Conservation (phyloP, 2,888 invertebrate species). For the Oscheius sp. region DNA sequence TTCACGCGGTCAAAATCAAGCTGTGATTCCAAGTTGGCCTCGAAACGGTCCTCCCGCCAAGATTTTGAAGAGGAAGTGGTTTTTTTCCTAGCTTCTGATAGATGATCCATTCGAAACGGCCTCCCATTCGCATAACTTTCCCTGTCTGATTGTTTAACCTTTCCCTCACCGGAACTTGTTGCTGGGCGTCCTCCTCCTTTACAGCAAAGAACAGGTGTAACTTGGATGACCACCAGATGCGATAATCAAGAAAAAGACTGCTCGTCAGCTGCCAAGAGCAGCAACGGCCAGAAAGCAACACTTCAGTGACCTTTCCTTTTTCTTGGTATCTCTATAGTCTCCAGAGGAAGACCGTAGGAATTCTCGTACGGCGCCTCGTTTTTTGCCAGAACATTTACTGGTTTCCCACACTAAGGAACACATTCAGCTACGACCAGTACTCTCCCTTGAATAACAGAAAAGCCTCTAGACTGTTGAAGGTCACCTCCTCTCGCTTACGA, state of each 20-base stretch:
- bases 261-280: slow-evolving; percentile 5
- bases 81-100: neutral
- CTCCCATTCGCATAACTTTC: slow-evolving; percentile 20
- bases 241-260: neutral
- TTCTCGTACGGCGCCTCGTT: too few relatives aligned
- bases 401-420: slow-evolving; percentile 18
- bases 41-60: slow-evolving; percentile 4
- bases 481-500: neutral
- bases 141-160: neutral
- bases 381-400: neutral
- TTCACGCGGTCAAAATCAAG: neutral
- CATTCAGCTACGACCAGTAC: neutral
- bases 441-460: too few relatives aligned
- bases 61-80: neutral
- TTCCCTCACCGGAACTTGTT: too few relatives aligned
- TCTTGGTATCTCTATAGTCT: too few relatives aligned
- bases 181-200: neutral
- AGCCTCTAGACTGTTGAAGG: too few relatives aligned
- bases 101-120: neutral
- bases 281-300: neutral
- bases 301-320: neutral
- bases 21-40: slow-evolving; percentile 8
- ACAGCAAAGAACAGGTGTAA: neutral
- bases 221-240: slow-evolving; percentile 9
- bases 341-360: too few relatives aligned